Conservation (phyloP, 92 coral and sea anemone genomes). For the Metridium senile region DNA sequence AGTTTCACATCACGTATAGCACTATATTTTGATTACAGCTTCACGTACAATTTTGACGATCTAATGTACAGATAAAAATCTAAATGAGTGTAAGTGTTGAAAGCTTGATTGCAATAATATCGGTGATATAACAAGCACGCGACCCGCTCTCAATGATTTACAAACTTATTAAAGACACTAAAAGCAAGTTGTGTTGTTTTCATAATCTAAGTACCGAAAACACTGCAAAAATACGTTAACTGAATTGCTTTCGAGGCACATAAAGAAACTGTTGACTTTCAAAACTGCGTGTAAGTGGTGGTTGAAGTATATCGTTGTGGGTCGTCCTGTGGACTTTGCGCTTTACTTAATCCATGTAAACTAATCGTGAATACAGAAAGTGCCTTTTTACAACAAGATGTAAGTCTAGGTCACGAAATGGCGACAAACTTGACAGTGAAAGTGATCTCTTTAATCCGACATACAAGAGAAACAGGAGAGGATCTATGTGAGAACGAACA, state of each 20-base stretch:
- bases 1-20: too few species aligned
- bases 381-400: conserved; percentile 15
- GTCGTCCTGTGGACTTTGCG: conserved; percentile 37
- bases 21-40: too few species aligned
- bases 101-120: conserved; percentile 28
- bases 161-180: conserved; percentile 11
- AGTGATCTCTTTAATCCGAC: conserved; percentile 44
- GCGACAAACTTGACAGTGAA: conserved; percentile 27
- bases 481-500: neutral
- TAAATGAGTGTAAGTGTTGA: conserved; percentile 25
- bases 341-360: conserved; percentile 37
- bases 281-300: neutral
- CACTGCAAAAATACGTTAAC: conserved; percentile 7
- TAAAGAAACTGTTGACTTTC: conserved; percentile 10
- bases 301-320: neutral
- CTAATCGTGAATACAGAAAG: conserved; percentile 25
- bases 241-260: conserved; percentile 25
- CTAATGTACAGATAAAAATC: conserved; percentile 26
- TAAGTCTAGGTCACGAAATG: conserved; percentile 31
- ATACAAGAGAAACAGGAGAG: conserved; percentile 28
- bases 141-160: conserved; percentile 1
- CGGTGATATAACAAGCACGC: conserved; percentile 28
- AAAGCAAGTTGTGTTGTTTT: conserved; percentile 17
- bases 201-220: conserved; percentile 35
- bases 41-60: conserved; percentile 7